Percentiles rank a stretch among this genome's conserved stretches.
Evolutionary conservation across 2,888 invertebrate species (phyloP).

Genomic region (Linnaemya vulpina): DNA sequence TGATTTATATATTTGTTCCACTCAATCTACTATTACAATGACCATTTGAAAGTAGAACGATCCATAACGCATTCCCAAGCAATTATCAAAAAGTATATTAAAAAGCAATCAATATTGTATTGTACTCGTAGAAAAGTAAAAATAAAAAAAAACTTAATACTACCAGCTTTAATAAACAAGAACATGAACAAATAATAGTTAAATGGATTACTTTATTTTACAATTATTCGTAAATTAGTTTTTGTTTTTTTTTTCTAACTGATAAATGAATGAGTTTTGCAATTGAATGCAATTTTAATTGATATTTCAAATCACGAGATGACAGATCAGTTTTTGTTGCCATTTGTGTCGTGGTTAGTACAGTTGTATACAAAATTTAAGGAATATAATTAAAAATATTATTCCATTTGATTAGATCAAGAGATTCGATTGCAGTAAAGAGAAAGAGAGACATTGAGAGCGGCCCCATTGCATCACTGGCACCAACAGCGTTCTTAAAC

Average conservation of each 20-base stretch:
- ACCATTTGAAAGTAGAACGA: conserved; percentile 30
- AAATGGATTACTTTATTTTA: conserved; percentile 29
- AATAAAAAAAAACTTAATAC: not conserved
- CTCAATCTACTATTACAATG: conserved; percentile 26
- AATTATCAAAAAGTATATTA: conserved; percentile 1
- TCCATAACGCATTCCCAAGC: conserved; percentile 35
- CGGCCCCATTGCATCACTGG: too few species aligned
- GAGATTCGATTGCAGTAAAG: too few species aligned
- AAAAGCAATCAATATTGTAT: conserved; percentile 19
- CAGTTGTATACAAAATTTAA: not conserved
- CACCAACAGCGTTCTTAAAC: too few species aligned
- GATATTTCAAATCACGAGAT: conserved; percentile 1
- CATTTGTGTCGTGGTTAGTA: not conserved
- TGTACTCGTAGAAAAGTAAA: not conserved
- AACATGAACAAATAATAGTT: conserved; percentile 21
- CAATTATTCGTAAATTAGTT: not conserved
- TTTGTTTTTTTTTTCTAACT: not conserved
- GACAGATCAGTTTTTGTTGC: not conserved
- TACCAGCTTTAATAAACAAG: not conserved
- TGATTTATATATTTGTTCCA: not conserved
- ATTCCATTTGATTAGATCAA: not conserved
- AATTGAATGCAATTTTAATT: not conserved
- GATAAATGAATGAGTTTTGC: conserved; percentile 7
- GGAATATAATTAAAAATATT: too few species aligned
- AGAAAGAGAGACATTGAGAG: too few species aligned